Percentiles rank a stretch among this genome's conserved stretches.
phyloP scores from a whole-genome alignment of 1,140 invertebrate genomes.

The Nasonia longicornis region DNA sequence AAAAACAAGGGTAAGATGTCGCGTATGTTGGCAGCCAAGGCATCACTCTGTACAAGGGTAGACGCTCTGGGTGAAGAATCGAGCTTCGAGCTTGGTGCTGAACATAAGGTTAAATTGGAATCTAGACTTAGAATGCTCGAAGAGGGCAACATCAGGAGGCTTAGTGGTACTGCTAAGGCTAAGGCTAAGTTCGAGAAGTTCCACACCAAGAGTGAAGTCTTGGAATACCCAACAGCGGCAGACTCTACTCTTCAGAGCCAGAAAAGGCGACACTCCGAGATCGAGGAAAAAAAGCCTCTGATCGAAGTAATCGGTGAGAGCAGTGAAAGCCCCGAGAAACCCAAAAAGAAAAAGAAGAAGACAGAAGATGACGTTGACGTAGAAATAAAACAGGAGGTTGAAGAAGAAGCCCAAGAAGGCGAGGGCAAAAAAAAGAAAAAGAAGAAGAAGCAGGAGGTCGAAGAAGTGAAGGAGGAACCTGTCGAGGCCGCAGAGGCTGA shows the following conservation, averaged over 20 bases:
- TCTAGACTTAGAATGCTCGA: constrained; percentile 82
- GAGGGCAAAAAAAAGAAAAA: constrained; percentile 54
- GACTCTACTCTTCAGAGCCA: constrained; percentile 72
- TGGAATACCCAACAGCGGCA: constrained; percentile 73
- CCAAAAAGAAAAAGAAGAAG: constrained; percentile 52
- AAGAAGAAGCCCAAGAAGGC: constrained; percentile 11
- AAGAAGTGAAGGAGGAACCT: constrained; percentile 3
- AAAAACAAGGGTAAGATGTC: constrained; percentile 94
- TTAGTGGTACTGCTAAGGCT: constrained; percentile 89
- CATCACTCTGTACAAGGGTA: constrained; percentile 90
- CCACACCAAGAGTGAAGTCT: constrained; percentile 82
- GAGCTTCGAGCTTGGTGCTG: constrained; percentile 83
- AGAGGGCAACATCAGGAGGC: constrained; percentile 83
- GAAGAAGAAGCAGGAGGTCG: constrained; percentile 53
- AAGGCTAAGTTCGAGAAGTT: constrained; percentile 93
- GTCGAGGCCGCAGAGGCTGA: neutral
- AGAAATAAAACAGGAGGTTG: constrained; percentile 15
- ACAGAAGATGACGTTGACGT: constrained; percentile 37
- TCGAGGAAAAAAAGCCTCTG: constrained; percentile 67
- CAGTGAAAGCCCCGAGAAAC: constrained; percentile 51
- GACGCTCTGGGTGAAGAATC: constrained; percentile 95
- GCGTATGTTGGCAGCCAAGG: constrained; percentile 96
- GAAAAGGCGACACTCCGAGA: constrained; percentile 61
- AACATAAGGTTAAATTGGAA: constrained; percentile 91
- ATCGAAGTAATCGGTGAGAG: constrained; percentile 61